Evolutionary conservation across 2,113 vertebrate genomes (phyloP), one percentile per base, ranked within the genome.

Genomic region (Urocolius indicus): DNA sequence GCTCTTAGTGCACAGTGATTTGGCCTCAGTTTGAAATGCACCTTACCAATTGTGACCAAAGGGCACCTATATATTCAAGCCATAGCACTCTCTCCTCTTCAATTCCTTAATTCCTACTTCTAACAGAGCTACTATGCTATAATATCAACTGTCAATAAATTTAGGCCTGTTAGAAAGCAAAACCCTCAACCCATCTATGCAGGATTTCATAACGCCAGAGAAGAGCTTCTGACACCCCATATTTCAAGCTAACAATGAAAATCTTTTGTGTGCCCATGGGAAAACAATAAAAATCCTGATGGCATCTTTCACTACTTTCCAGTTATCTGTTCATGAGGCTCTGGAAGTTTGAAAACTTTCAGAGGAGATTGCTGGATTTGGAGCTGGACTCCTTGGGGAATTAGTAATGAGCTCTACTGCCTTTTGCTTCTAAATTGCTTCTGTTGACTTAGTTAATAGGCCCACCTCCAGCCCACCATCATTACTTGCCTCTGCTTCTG

Each of bases 401-500:
- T 32, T 30, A 46, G 22, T 38, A 93, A 89, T 71, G 79, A 84
- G 65, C 16, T 93, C 23, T 75, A 78, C 88, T 32, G 27, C 14
- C 26, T 87, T 92, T 74, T 81, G 51, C 34, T 75, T 92, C 73
- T 81, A 75, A 88, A 86, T 63, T 52, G 21, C 65, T 89, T 71
- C 69, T 97, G 45, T 83, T 86, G 72, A 85, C 66, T 96, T 76
- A 49, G 57, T 59, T 88, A 91, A 43, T 34, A 84, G 83, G 38
- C 69, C 76, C 65, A 87, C 73, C 89, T 75, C 73, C 69, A 63
- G 68, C 65, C 67, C 76, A 73, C 59, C 75, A 26, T 17, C 62
- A 74, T 36, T 85, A 46, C 82, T 78, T 78, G 59, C 32, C 54
- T 77, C 54, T 61, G 23, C 82, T 87, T 69, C 75, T 66, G 78